Evolutionary conservation across 2,113 vertebrate genomes (phyloP).

Genomic region (Gasterosteus aculeatus): DNA sequence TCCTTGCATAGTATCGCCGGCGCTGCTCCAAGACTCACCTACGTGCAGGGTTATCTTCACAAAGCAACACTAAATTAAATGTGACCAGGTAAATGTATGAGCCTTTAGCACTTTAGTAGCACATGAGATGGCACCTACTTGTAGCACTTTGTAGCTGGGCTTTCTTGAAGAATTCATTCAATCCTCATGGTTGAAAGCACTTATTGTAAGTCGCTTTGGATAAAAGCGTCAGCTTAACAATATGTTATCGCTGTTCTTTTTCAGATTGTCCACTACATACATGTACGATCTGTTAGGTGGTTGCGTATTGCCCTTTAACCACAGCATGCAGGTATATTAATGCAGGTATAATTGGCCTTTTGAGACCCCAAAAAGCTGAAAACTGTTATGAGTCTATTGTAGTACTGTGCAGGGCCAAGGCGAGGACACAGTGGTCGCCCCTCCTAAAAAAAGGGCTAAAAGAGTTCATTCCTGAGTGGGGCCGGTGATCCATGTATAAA

Average conservation of each 20-base stretch:
- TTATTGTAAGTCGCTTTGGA: no score
- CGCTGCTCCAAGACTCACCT: neutral
- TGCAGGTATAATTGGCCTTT: neutral
- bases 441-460: constrained; percentile 15
- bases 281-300: neutral
- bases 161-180: no score
- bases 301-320: neutral
- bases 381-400: neutral
- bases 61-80: neutral
- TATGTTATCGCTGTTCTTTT: neutral
- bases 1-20: neutral
- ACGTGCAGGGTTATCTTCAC: neutral
- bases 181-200: no score
- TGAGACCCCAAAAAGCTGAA: constrained; percentile 8
- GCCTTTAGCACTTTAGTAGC: neutral
- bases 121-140: no score
- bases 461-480: constrained; percentile 30
- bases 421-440: neutral
- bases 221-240: no score
- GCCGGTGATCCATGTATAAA: constrained; percentile 17
- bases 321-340: constrained; percentile 18
- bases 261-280: neutral
- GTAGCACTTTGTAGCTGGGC: no score
- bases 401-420: neutral
- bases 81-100: neutral